Base-by-base conservation (phyloP, 2,888 invertebrate species). In the Frankliniella fusca region DNA sequence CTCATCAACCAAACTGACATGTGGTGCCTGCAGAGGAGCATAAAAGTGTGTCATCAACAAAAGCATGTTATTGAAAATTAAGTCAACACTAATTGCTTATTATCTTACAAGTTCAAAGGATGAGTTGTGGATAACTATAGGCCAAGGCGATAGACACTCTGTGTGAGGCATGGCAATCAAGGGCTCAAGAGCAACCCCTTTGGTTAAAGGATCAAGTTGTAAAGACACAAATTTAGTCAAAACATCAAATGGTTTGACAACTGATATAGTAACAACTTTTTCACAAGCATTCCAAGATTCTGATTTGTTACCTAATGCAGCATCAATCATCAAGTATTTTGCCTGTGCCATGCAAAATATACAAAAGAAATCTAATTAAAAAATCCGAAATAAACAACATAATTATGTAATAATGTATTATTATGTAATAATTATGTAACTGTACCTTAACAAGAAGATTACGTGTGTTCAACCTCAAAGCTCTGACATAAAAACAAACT, bases 241-340 rank as follows among this genome's bases (percentile, higher is more conserved):
- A 1, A 93, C 90, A 86, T 93, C 93, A 88, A 94, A 93, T 23
- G 94, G 93, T 87, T 93, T 93, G 9, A 92, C 91, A 10, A 93
- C 91, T 83, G 92, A 89, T 82, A 93, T 89, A 85, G 90, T 90
- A 81, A 93, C 90, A 28, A 88, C 89, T 84, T 92, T 90, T 85
- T 92, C 92, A 86, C 91, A 92, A 80, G 90, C 89, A 76, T 76
- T 76, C 70, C 70, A 76, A 76, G 27, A 76, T 76, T 76, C 70
- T 76, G 27, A 23, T 27, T 76, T 76, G n/a, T 12, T 23, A 12
- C 70, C 70, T 7, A 76, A 27, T 11, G 70, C 23, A 76, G 70
- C 8, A 12, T 76, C 70, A 3, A 23, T 27, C 70, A 76, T 81
- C 38, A 81, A 49, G 50, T 81, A 38, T 20, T 81, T 61, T 48